A percentile compares a stretch with the other conserved stretches of the same genome.
Conservation (phyloP, 2,797 vertebrate genomes). For the Paguma larvata region DNA sequence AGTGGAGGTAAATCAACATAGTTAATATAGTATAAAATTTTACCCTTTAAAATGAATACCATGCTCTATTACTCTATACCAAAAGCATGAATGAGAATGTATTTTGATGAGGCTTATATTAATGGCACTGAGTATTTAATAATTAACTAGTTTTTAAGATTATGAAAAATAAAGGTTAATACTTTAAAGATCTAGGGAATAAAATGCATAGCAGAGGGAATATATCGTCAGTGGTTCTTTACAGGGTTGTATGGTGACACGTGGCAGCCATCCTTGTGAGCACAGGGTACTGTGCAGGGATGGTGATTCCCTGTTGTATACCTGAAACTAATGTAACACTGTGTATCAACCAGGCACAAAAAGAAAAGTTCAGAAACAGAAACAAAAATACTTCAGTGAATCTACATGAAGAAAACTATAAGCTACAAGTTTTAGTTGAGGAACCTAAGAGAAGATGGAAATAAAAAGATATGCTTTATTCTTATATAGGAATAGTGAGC, state of each 20-base stretch:
- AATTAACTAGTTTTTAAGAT: neutral
- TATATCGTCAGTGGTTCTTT: neutral
- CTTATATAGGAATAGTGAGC: neutral
- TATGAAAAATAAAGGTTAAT: neutral
- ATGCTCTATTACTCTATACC: neutral
- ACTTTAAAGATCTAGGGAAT: neutral
- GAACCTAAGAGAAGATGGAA: neutral
- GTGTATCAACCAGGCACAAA: neutral
- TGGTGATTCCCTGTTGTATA: neutral
- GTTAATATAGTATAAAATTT: neutral
- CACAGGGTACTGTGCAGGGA: neutral
- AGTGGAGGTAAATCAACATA: neutral
- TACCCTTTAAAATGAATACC: neutral
- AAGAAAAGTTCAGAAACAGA: neutral
- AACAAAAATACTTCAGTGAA: neutral
- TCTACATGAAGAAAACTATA: neutral
- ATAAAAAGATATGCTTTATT: neutral
- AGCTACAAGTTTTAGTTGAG: neutral
- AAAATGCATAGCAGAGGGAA: neutral
- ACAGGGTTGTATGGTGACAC: neutral
- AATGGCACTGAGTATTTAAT: neutral
- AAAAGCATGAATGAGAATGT: neutral
- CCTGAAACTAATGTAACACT: neutral
- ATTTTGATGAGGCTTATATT: neutral
- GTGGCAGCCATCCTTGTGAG: neutral